Evolutionary conservation across 2,888 invertebrate species (phyloP).

Genomic region (Drosophila mulleri): DNA sequence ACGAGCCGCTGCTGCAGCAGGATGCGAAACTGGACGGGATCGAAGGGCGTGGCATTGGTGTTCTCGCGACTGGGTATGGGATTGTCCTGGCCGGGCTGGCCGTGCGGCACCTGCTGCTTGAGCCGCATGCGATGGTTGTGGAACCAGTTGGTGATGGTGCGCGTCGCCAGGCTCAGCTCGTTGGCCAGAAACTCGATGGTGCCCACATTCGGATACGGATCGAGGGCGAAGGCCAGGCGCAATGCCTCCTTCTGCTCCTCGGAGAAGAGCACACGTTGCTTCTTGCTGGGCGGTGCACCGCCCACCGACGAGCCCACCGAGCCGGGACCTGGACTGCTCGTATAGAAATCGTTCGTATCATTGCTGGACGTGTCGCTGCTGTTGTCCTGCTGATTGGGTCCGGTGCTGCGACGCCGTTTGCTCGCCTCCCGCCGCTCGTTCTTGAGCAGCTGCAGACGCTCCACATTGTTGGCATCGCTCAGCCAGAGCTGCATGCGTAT

Average conservation of each 20-base stretch:
- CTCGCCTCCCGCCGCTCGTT: conserved; percentile 96
- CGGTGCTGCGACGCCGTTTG: conserved; percentile 93
- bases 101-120: conserved; percentile 95
- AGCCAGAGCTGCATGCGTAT: conserved; percentile 99
- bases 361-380: conserved; percentile 95
- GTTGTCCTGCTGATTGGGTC: conserved; percentile 93
- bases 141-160: conserved; percentile 99
- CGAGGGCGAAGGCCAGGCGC: conserved; percentile 96
- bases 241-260: conserved; percentile 99
- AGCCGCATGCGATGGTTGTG: conserved; percentile 99
- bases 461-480: conserved; percentile 97
- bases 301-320: conserved; percentile 85
- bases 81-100: conserved; percentile 87
- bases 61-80: conserved; percentile 90
- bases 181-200: conserved; percentile 97
- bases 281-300: conserved; percentile 94
- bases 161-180: conserved; percentile 95
- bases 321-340: conserved; percentile 91
- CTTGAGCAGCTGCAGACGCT: conserved; percentile 95
- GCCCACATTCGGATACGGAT: conserved; percentile 98
- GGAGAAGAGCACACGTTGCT: conserved; percentile 97
- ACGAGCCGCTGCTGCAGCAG: conserved; percentile 94
- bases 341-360: conserved; percentile 95
- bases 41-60: conserved; percentile 91
- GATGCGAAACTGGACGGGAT: conserved; percentile 95